Conservation (phyloP, 2,888 invertebrate species). For the Scelioninae gen. 1 region DNA sequence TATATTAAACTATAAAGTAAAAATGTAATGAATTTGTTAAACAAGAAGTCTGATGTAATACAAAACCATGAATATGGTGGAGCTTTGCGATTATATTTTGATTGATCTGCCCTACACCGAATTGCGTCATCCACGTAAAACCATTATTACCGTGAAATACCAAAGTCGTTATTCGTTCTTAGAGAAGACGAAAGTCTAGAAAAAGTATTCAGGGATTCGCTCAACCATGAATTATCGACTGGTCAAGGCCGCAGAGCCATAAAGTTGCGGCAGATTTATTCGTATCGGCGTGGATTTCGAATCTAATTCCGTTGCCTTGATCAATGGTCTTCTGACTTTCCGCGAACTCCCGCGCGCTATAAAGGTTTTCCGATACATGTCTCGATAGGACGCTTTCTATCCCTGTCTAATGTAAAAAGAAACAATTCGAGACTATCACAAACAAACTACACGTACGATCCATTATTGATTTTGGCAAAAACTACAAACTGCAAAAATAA, state of each 20-base stretch:
- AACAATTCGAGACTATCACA: constrained; percentile 51
- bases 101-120: constrained; percentile 14
- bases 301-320: constrained; percentile 65
- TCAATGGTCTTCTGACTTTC: constrained; percentile 60
- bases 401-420: constrained; percentile 37
- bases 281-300: constrained; percentile 60
- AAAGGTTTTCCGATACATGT: constrained; percentile 61
- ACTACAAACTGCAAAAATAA: constrained; percentile 38
- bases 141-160: constrained; percentile 47
- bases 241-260: constrained; percentile 65
- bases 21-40: no score
- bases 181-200: constrained; percentile 37
- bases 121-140: constrained; percentile 21
- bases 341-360: constrained; percentile 53
- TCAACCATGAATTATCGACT: constrained; percentile 64
- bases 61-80: neutral
- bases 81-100: neutral
- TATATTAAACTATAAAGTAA: no score
- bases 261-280: constrained; percentile 65
- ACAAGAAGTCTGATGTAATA: neutral
- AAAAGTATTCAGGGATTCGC: constrained; percentile 53
- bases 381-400: constrained; percentile 39
- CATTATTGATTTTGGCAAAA: constrained; percentile 54
- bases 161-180: constrained; percentile 5
- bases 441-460: constrained; percentile 53